These are phyloP conservation scores for Elachura formosa DNA, from an alignment of 2,113 vertebrate species.

Conservation along the genomic window DNA sequence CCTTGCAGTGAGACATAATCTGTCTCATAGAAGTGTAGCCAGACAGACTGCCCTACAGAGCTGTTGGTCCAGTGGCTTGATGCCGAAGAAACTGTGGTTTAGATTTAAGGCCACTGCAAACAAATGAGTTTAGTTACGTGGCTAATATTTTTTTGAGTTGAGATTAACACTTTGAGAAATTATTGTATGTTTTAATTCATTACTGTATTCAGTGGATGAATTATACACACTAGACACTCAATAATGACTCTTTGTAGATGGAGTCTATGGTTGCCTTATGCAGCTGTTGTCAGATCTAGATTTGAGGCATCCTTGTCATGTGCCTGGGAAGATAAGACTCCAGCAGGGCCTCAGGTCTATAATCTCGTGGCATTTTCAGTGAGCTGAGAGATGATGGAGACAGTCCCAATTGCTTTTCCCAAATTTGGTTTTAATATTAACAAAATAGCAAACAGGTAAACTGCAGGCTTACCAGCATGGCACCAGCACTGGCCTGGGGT, in stretches of 20 bases:
- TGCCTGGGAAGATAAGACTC: too few species aligned
- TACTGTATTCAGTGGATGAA: neutral
- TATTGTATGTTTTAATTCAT: neutral
- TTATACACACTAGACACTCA: neutral
- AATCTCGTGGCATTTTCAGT: too few species aligned
- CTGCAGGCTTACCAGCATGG: too few species aligned
- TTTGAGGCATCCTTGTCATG: too few species aligned
- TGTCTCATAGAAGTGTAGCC: conserved; percentile 10
- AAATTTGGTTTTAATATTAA: too few species aligned
- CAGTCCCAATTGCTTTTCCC: too few species aligned
- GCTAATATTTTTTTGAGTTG: neutral
- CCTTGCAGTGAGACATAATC: neutral
- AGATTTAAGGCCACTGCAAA: neutral
- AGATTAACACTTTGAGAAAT: neutral
- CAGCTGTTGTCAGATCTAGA: neutral
- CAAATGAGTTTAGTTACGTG: neutral
- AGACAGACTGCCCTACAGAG: neutral
- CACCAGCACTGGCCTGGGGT: too few species aligned
- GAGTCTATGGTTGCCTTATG: neutral
- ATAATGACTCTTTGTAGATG: neutral
- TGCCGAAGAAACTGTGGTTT: neutral
- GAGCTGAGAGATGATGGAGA: too few species aligned
- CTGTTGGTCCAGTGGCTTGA: conserved; percentile 20
- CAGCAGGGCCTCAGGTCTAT: too few species aligned
- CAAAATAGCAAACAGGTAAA: too few species aligned